These are phyloP conservation scores for Microtus richardsoni DNA, from an alignment of 2,113 vertebrate genomes.

Conservation along the genomic window DNA sequence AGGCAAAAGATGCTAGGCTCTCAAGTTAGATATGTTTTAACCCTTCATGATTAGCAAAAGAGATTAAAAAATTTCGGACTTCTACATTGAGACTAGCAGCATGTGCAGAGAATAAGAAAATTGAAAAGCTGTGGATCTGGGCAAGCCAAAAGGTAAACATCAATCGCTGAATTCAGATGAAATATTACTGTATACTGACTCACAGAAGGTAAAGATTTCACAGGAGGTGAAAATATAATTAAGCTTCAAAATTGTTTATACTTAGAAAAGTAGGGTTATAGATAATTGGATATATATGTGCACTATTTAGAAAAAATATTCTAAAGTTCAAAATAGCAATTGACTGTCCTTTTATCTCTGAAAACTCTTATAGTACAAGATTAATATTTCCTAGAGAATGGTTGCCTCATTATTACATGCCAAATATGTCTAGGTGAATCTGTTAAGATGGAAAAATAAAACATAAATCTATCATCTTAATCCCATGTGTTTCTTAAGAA, in stretches of 20 bases:
- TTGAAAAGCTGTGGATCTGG: neutral
- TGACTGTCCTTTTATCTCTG: neutral
- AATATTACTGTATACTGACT: neutral
- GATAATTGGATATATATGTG: neutral
- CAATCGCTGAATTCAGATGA: neutral
- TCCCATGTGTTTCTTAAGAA: slow-evolving; percentile 51
- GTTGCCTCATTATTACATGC: neutral
- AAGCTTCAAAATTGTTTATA: neutral
- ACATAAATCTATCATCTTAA: neutral
- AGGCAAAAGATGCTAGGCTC: neutral
- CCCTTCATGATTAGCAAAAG: neutral
- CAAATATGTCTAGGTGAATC: neutral
- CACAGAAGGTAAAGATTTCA: too few relatives aligned
- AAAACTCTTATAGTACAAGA: neutral
- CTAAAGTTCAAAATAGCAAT: neutral
- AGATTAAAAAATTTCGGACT: neutral
- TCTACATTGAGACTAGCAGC: too few relatives aligned
- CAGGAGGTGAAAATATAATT: neutral
- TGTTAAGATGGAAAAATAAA: neutral
- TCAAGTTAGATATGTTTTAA: neutral
- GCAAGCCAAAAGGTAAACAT: neutral
- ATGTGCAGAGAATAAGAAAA: neutral
- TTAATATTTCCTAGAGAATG: neutral
- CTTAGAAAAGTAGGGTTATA: neutral
- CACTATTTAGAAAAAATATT: neutral